phyloP scores from a whole-genome alignment of 2,888 invertebrate species.

The Pristionchus mayeri region DNA sequence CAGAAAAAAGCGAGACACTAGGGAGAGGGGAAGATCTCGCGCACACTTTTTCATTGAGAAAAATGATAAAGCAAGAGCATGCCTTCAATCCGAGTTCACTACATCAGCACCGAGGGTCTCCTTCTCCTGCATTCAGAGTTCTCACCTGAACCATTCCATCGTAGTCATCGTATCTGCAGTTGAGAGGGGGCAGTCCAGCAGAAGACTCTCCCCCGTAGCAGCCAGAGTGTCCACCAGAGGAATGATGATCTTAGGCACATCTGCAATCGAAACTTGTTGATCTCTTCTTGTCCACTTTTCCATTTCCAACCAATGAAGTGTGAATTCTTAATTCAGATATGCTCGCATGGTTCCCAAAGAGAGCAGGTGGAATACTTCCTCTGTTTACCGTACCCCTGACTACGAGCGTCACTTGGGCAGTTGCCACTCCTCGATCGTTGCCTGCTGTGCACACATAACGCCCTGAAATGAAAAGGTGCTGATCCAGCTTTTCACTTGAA shows the following conservation, averaged over 20 bases:
- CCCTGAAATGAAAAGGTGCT: slow-evolving; percentile 14
- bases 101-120: no score
- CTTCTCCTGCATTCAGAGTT: background rate
- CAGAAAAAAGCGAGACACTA: no score
- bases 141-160: slow-evolving; percentile 63
- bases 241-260: slow-evolving; percentile 65
- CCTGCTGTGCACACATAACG: slow-evolving; percentile 70
- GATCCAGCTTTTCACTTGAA: background rate
- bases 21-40: no score
- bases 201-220: slow-evolving; percentile 59
- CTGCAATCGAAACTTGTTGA: slow-evolving; percentile 55
- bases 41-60: no score
- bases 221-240: slow-evolving; percentile 65
- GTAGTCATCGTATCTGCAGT: slow-evolving; percentile 57
- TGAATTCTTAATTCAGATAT: no score
- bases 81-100: no score
- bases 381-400: slow-evolving; percentile 61
- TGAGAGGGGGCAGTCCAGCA: slow-evolving; percentile 65
- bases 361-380: no score
- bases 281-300: no score
- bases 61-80: no score
- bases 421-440: slow-evolving; percentile 66
- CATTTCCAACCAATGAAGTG: no score
- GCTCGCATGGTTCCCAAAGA: background rate
- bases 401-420: slow-evolving; percentile 68